phyloP scores from a whole-genome alignment of 1,140 invertebrate genomes.

The Tetraneura akinire region DNA sequence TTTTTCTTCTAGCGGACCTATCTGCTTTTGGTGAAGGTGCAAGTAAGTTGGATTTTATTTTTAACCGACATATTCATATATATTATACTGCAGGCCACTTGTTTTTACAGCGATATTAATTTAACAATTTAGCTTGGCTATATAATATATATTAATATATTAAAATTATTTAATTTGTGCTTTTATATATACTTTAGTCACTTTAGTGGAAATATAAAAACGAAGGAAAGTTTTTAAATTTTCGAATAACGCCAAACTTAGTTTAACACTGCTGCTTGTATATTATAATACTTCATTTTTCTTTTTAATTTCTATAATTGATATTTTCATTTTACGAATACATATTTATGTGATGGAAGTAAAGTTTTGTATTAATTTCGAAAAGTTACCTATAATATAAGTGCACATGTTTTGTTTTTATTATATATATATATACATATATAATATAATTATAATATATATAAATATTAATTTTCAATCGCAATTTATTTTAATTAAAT shows the following conservation, averaged over 20 bases:
- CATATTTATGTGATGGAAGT: neutral
- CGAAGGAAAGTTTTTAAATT: neutral
- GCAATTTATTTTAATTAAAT: neutral
- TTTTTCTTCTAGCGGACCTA: constrained; percentile 47
- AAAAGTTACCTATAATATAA: neutral
- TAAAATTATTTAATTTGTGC: neutral
- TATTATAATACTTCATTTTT: neutral
- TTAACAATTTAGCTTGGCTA: neutral
- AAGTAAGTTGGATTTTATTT: constrained; percentile 37
- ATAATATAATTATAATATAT: no score
- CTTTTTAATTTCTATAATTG: constrained; percentile 11
- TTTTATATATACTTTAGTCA: neutral
- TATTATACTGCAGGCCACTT: neutral
- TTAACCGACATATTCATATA: neutral
- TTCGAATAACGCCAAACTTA: neutral
- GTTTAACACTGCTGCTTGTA: no score
- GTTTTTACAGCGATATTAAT: neutral
- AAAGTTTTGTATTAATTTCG: constrained; percentile 7
- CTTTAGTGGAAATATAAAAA: neutral
- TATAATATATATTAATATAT: neutral
- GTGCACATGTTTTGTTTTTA: neutral
- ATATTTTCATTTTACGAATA: neutral
- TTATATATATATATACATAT: neutral
- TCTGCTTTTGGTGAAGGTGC: constrained; percentile 50
- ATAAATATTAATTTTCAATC: constrained; percentile 18